Evolutionary conservation across 2,797 vertebrate genomes (phyloP).

Genomic region (Acanthurus lineatus): DNA sequence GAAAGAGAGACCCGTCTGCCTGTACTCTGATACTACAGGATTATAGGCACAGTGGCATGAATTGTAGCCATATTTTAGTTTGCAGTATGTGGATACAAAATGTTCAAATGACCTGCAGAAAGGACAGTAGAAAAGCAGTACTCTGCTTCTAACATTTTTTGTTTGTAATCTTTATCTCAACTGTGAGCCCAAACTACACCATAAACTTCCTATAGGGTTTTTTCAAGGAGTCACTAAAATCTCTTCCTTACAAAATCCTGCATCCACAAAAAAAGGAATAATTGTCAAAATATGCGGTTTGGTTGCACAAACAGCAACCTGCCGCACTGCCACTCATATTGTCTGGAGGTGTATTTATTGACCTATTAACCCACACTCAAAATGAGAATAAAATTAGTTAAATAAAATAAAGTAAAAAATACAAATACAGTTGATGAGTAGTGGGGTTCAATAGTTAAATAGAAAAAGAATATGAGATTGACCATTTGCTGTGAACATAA

Average conservation of each 20-base stretch:
- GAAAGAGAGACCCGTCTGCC: constrained; percentile 72
- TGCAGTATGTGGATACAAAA: constrained; percentile 56
- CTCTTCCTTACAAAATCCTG: background rate
- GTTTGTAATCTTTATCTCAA: constrained; percentile 8
- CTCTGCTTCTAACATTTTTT: constrained; percentile 7
- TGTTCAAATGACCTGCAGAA: constrained; percentile 51
- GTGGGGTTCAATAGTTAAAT: no score
- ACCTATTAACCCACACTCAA: background rate
- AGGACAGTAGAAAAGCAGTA: constrained; percentile 21
- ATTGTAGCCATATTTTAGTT: constrained; percentile 62
- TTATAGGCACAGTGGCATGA: constrained; percentile 64
- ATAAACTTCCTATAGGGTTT: constrained; percentile 25
- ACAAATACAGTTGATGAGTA: no score
- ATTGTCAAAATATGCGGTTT: background rate
- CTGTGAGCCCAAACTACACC: constrained; percentile 12
- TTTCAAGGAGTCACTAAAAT: background rate
- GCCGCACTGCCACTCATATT: background rate
- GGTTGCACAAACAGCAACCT: background rate
- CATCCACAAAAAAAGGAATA: background rate
- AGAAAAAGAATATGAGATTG: no score
- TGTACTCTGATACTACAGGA: constrained; percentile 69
- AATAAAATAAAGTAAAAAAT: no score
- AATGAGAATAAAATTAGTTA: no score
- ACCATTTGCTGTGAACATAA: background rate
- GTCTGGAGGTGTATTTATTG: background rate